These are phyloP conservation scores for Myiozetetes cayanensis DNA, from an alignment of 2,113 vertebrate genomes.

Conservation along the genomic window DNA sequence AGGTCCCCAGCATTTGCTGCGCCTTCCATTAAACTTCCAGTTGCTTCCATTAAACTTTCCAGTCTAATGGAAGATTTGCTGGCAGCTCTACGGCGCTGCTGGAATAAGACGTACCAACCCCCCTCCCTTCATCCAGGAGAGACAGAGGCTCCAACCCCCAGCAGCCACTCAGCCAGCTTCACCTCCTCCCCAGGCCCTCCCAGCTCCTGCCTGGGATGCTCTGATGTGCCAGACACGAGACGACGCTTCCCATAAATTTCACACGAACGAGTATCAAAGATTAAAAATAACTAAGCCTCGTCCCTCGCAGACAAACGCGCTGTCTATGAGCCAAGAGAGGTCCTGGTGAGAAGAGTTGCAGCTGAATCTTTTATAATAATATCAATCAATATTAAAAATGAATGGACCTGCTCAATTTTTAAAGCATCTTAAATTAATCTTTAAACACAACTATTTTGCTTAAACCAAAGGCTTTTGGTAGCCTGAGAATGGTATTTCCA, in stretches of 20 bases:
- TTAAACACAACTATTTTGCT: constrained; percentile 81
- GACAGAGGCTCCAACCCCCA: not conserved
- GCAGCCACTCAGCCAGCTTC: not conserved
- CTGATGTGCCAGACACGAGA: not conserved
- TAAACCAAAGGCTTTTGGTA: constrained; percentile 70
- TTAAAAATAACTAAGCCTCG: constrained; percentile 56
- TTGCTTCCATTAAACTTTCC: not conserved
- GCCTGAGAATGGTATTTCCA: not conserved
- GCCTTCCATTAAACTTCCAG: not conserved
- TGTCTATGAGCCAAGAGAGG: constrained; percentile 24
- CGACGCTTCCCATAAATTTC: constrained; percentile 36
- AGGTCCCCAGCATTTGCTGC: not conserved
- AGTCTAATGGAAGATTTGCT: not conserved
- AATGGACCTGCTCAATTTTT: constrained; percentile 77
- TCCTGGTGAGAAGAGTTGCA: constrained; percentile 55
- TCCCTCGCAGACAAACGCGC: constrained; percentile 49
- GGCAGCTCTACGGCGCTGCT: not conserved
- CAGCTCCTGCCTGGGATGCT: not conserved
- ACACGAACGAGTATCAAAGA: not conserved
- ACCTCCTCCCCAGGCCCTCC: not conserved
- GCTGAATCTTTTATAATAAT: constrained; percentile 80
- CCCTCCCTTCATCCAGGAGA: not conserved
- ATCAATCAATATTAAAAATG: constrained; percentile 84
- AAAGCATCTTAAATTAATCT: constrained; percentile 79
- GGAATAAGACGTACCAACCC: not conserved